phyloP scores from a whole-genome alignment of 2,113 vertebrate species.

The Platysternon megacephalum region DNA sequence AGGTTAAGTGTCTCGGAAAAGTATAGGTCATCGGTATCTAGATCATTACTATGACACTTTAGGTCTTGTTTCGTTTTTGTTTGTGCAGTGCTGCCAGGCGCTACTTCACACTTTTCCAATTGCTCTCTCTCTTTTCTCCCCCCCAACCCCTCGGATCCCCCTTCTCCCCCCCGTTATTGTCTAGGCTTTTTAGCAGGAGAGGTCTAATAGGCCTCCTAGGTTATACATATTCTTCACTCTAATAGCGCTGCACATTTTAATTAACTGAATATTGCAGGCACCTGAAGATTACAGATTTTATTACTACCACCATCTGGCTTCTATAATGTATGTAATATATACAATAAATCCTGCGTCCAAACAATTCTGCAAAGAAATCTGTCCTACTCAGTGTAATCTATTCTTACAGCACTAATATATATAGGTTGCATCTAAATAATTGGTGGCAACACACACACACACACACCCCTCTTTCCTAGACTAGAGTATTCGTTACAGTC shows the following conservation, averaged over 20 bases:
- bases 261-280: conserved; percentile 36
- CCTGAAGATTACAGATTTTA: conserved; percentile 39
- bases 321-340: not conserved
- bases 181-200: not conserved
- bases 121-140: fast-evolving
- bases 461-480: not conserved
- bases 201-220: conserved; percentile 6
- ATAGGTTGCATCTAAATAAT: not conserved
- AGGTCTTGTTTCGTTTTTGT: not conserved
- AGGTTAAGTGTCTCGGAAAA: not conserved
- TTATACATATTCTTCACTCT: conserved; percentile 45
- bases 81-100: fast-evolving
- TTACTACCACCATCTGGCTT: conserved; percentile 54
- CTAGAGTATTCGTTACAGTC: fast-evolving
- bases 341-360: conserved; percentile 26
- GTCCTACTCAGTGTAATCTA: not conserved
- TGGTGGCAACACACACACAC: not conserved
- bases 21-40: not conserved
- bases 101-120: not conserved
- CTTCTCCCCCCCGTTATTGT: not conserved
- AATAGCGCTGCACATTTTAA: conserved; percentile 37
- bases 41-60: not conserved
- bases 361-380: not conserved
- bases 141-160: fast-evolving
- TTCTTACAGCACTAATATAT: not conserved